Base-by-base conservation (phyloP, 1,140 invertebrate genomes). In the Ectropis grisescens region DNA sequence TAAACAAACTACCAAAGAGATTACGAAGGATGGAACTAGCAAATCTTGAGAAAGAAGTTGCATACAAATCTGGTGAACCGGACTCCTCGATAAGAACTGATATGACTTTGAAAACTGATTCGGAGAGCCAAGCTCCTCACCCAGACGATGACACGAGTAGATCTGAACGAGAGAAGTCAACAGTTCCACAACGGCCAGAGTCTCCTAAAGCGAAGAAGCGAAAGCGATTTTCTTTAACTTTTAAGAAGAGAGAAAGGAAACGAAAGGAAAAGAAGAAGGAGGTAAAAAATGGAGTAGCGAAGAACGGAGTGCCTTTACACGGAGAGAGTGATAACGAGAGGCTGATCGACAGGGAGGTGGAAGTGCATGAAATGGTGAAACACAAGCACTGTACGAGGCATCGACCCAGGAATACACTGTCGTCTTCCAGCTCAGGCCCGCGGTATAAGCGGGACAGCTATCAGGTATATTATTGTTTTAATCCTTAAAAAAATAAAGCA, bases 361-460 rank as follows among this genome's bases (percentile, higher is more conserved):
- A 67, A 23, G 58, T 59, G 25, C 59, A 66, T 8, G 67, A 75
- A 28, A 31, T 38, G 10, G 35, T 30, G 29, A 79, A 75, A 46
- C 71, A 57, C 34, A 72, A 72, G 38, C 67, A 64, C 31, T 76
- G 72, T 50, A 64, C 44, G 25, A 47, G 69, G 35, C 72, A 78
- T 30, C 53, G 59, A 13, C 61, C 72, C 32, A 46, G 72, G 37
- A 71, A 60, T 34, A 74, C 68, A 2, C 39, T 74, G 48, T 71
- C 74, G 2, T 71, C 74, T 1, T 66, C 68, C 9, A 71, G 69
- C 45, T 74, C 71, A 19, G 62, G 74, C 58, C 70, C 74, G 59
- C 69, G 72, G 9, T 75, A 75, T 57, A 83, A 83, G 64, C 75
- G 75, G 61, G 81, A 83, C 47, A 83, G 79, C 51, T 83, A 82